Evolutionary conservation across 1,140 invertebrate species (phyloP), one percentile per base, ranked within the genome.

Genomic region (Camponotus floridanus): DNA sequence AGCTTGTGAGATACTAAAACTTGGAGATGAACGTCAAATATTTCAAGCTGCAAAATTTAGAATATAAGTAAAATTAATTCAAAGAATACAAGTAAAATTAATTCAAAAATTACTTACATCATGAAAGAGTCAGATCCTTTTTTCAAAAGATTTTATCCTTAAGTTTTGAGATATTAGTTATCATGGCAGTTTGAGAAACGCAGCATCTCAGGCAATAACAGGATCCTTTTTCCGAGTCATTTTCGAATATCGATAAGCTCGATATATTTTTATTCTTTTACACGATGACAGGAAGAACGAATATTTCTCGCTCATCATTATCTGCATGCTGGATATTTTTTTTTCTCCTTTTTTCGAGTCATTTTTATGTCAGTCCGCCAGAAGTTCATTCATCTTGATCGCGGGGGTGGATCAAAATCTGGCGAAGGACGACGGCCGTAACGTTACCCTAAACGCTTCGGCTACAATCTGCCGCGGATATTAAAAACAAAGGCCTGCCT

Each of bases 401-500:
- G 79, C 79, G 33, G 62, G 39, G 62, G 39, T 33, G 57, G 76
- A 76, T 89, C 84, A 65, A 67, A 89, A 59, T 76, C 64, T 62
- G 64, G 51, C 83, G 33, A 70, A 48, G 33, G 26, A 62, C 83
- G 88, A 87, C 83, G 85, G 79, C 86, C 70, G 65, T 89, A 89
- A 90, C 88, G 88, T 80, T 85, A 70, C 88, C 88, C 86, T 86
- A 85, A 87, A 88, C 76, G 83, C 80, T 70, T 31, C 67, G 15
- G 78, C 45, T 76, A 88, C 80, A 92, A 76, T 91, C 89, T 90
- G 86, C 76, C 83, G 86, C 88, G 88, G 92, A 94, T 94, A 94
- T 94, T 95, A 95, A 95, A 94, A 95, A 94, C 93, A 95, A 93
- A 94, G 87, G 93, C 91, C 76, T 92, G 92, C 90, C 91, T 91